Percentiles rank a stretch among this genome's conserved stretches.
Evolutionary conservation across 2,888 invertebrate species (phyloP).

Genomic region (Oscheius sp.): DNA sequence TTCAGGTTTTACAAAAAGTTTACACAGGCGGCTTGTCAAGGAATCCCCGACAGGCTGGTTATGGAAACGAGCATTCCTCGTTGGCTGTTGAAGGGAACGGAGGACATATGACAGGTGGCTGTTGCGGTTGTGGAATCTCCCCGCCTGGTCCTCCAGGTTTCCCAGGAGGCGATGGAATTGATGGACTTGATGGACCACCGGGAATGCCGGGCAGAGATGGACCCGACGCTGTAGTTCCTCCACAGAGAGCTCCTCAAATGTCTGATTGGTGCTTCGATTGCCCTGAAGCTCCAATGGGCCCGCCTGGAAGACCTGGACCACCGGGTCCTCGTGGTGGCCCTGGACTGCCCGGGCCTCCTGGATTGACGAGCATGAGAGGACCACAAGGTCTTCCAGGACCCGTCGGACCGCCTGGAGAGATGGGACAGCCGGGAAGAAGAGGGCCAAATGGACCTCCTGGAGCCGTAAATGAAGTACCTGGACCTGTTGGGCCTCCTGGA

Average conservation of each 20-base stretch:
- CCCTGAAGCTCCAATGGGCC: conserved; percentile 57
- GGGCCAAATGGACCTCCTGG: conserved; percentile 51
- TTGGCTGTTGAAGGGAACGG: conserved; percentile 25
- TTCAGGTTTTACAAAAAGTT: conserved; percentile 14
- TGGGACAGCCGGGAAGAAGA: conserved; percentile 48
- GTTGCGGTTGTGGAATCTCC: conserved; percentile 33
- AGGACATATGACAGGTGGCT: conserved; percentile 8
- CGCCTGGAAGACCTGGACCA: conserved; percentile 52
- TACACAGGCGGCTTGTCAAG: background rate
- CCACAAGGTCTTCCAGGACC: conserved; percentile 51
- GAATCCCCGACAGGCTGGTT: conserved; percentile 46
- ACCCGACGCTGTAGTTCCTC: conserved; percentile 40
- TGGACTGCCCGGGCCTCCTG: conserved; percentile 50
- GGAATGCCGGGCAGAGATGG: conserved; percentile 61
- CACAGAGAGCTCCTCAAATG: conserved; percentile 34
- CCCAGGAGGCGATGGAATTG: conserved; percentile 32
- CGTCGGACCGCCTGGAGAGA: conserved; percentile 49
- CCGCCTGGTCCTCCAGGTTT: conserved; percentile 34
- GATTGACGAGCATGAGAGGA: conserved; percentile 40
- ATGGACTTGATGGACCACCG: conserved; percentile 42
- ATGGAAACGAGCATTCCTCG: conserved; percentile 30
- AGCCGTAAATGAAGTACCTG: conserved; percentile 39
- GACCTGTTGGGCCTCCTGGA: conserved; percentile 50
- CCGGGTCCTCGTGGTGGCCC: conserved; percentile 46
- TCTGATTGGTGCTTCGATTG: conserved; percentile 61